Evolutionary conservation across 1,140 invertebrate genomes (phyloP), one percentile per base, ranked within the genome.

Genomic region (Drosophila sechellia): DNA sequence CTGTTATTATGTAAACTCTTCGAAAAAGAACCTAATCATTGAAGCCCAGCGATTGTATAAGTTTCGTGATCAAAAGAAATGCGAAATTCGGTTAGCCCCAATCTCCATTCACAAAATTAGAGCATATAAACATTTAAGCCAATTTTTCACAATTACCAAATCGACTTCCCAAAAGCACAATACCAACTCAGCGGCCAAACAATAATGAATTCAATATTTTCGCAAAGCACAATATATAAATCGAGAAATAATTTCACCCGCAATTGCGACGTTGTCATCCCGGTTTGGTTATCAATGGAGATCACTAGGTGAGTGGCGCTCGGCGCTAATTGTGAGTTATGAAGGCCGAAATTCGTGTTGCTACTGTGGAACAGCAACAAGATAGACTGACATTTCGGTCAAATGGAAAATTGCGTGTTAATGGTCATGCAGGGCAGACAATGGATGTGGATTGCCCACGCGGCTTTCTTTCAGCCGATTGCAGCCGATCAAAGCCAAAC

Each of bases 161-260:
- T 60, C 63, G 60, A 72, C 77, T 65, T 56, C 4, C 35, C 54
- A 46, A 45, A 31, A 12, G 15, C 50, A 85, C 72, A 77, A 86
- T 68, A n/a, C 55, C 64, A 74, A 55, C 56, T 60, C 43, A 53
- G 49, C 50, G 68, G 40, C 69, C 42, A 15, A 72, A 56, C 58
- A 69, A 77, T 52, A 74, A 61, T 75, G 54, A 77, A 86, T 63
- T 63, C 58, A 52, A 60, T 58, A 72, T 79, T 79, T 42, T 22
- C 20, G 61, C 79, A 81, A 79, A 83, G 76, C 83, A 87, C 79
- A 86, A 79, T 81, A 81, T 75, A 86, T 81, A 81, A 87, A 86
- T 83, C 58, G 57, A 34, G 49, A 65, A 86, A 81, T 58, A 63
- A 81, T 86, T 87, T 83, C 65, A 43, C 52, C 50, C 27, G 17